phyloP scores from a whole-genome alignment of 1,140 invertebrate genomes.

The Nephila pilipes region DNA sequence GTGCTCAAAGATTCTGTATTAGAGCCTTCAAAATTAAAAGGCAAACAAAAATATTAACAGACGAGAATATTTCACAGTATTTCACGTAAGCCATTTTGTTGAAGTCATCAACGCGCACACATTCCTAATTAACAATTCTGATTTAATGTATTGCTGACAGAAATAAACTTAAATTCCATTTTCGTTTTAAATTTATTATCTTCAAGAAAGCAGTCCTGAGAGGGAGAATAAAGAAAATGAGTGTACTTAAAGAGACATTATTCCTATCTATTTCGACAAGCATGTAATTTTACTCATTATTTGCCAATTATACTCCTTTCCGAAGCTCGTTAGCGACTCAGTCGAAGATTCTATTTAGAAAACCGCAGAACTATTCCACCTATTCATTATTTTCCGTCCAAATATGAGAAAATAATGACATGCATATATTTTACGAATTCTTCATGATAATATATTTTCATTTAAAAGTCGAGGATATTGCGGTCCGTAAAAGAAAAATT shows the following conservation, averaged over 20 bases:
- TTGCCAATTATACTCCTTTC: constrained; percentile 21
- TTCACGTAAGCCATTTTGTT: too few species aligned
- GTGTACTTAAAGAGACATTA: constrained; percentile 25
- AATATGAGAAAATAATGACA: constrained; percentile 52
- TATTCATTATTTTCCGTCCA: constrained; percentile 40
- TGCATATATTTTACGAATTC: constrained; percentile 37
- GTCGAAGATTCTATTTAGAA: neutral
- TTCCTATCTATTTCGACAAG: constrained; percentile 30
- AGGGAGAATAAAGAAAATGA: neutral
- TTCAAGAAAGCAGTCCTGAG: neutral
- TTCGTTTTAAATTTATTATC: neutral
- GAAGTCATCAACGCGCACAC: neutral
- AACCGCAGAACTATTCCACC: neutral
- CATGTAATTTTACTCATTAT: constrained; percentile 54
- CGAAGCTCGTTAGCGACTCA: constrained; percentile 16
- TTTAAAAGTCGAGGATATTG: neutral
- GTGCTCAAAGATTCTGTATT: too few species aligned
- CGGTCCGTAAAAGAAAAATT: neutral
- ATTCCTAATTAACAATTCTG: neutral
- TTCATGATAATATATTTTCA: constrained; percentile 2
- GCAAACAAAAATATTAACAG: too few species aligned
- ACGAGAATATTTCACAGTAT: too few species aligned
- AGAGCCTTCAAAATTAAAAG: too few species aligned
- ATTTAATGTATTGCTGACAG: neutral
- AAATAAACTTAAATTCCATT: neutral